A percentile compares a stretch with the other conserved stretches of the same genome.
Conservation (phyloP, 2,797 vertebrate species). For the Sebastes taczanowskii region DNA sequence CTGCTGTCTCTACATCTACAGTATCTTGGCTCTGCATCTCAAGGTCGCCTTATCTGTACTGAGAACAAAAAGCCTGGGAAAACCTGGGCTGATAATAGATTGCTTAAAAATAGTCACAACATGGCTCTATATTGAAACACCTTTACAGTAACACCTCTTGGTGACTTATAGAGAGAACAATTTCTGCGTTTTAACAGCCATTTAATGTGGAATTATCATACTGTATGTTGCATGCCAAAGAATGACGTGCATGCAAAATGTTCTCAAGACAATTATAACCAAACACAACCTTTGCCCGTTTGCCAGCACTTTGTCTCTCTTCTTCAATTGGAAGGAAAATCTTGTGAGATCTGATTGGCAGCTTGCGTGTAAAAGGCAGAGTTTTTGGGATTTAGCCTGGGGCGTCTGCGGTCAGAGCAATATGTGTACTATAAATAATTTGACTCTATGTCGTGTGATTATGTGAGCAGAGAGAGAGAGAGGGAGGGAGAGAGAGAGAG, state of each 20-base stretch:
- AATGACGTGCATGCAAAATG: not conserved
- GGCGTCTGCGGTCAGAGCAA: conserved; percentile 76
- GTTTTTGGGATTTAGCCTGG: conserved; percentile 70
- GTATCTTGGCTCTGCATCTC: conserved; percentile 49
- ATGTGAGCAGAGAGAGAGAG: conserved; percentile 38
- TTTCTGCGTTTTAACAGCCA: not conserved
- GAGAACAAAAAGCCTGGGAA: conserved; percentile 47
- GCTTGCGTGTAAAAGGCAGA: conserved; percentile 83
- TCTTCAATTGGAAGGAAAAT: conserved; percentile 37
- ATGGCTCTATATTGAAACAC: conserved; percentile 2
- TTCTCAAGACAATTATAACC: not conserved
- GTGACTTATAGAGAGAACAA: not conserved
- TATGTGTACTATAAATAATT: conserved; percentile 79
- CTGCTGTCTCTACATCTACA: conserved; percentile 28
- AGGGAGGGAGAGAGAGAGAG: not conserved
- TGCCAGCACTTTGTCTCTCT: not conserved
- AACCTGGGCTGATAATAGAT: conserved; percentile 16
- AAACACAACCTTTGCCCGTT: not conserved
- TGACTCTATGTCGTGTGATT: conserved; percentile 63
- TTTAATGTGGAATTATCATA: not conserved
- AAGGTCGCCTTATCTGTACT: conserved; percentile 40
- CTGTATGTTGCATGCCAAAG: not conserved
- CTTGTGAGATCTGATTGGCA: conserved; percentile 75
- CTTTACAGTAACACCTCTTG: conserved; percentile 12
- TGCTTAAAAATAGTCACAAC: conserved; percentile 14